phyloP scores from a whole-genome alignment of 2,888 invertebrate genomes.

The Graphium colonna region DNA sequence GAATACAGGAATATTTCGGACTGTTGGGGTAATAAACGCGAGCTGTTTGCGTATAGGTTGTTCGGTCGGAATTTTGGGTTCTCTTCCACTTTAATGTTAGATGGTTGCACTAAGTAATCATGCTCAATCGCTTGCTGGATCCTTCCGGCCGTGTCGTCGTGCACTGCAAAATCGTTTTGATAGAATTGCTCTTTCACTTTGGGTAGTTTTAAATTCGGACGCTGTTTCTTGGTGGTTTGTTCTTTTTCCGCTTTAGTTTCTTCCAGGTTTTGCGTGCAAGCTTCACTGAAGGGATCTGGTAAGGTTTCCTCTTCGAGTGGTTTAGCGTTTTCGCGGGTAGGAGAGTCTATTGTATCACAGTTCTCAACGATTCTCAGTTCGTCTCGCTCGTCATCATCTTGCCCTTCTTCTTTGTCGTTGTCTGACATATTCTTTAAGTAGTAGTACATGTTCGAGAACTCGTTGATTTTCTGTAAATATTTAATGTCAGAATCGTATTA shows the following conservation, averaged over 20 bases:
- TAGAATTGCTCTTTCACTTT: constrained; percentile 70
- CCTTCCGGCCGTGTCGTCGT: constrained; percentile 53
- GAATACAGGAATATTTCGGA: constrained; percentile 70
- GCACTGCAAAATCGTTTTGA: constrained; percentile 67
- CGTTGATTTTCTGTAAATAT: constrained; percentile 88
- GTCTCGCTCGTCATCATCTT: constrained; percentile 52
- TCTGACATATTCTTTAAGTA: constrained; percentile 89
- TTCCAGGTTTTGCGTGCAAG: constrained; percentile 68
- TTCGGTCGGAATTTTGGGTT: constrained; percentile 72
- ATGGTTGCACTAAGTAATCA: constrained; percentile 82
- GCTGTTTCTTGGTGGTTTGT: constrained; percentile 58
- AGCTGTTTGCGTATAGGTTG: constrained; percentile 70
- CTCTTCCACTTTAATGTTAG: constrained; percentile 80
- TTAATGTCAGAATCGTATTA: background rate
- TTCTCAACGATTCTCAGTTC: constrained; percentile 62
- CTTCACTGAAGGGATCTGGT: constrained; percentile 72
- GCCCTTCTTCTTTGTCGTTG: constrained; percentile 75
- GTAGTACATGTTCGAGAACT: constrained; percentile 92
- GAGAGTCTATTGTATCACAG: constrained; percentile 60
- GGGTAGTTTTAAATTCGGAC: constrained; percentile 67
- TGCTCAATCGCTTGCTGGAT: constrained; percentile 76
- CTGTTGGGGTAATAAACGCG: constrained; percentile 63
- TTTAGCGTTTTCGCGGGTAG: constrained; percentile 37
- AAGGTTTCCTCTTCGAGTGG: constrained; percentile 34
- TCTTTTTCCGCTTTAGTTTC: constrained; percentile 44